Percentiles rank a stretch among this genome's conserved stretches.
phyloP scores from a whole-genome alignment of 2,888 invertebrate genomes.

The Hydriomena furcata region DNA sequence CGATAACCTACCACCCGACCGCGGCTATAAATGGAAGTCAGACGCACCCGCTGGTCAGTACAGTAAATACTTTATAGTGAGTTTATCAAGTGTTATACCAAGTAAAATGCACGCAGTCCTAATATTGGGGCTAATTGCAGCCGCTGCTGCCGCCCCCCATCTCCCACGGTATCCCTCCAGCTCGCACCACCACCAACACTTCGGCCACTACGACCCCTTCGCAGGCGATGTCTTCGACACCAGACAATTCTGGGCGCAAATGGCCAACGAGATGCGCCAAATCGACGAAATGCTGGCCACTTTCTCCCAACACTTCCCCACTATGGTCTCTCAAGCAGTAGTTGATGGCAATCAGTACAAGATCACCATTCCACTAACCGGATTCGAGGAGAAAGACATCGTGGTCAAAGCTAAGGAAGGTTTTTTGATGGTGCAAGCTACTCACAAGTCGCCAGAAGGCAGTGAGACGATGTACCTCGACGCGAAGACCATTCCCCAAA shows the following conservation, averaged over 20 bases:
- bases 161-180: constrained; percentile 23
- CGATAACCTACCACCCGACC: constrained; percentile 55
- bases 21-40: constrained; percentile 45
- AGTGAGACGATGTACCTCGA: constrained; percentile 51
- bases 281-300: constrained; percentile 54
- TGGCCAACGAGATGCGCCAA: constrained; percentile 52
- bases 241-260: constrained; percentile 55
- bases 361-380: constrained; percentile 52
- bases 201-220: constrained; percentile 30
- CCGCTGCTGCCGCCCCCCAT: constrained; percentile 57
- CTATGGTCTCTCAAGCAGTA: constrained; percentile 39
- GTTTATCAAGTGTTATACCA: not conserved
- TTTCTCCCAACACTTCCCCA: constrained; percentile 54
- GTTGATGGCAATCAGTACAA: constrained; percentile 59
- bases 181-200: constrained; percentile 20
- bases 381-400: constrained; percentile 65
- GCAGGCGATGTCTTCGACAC: constrained; percentile 58
- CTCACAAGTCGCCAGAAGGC: constrained; percentile 40
- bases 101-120: constrained; percentile 51
- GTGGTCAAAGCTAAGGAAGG: constrained; percentile 66
- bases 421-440: constrained; percentile 65
- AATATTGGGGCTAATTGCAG: constrained; percentile 49
- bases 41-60: constrained; percentile 30
- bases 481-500: constrained; percentile 53
- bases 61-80: constrained; percentile 7